Conservation (phyloP, 2,797 vertebrate genomes). For the Lagocephalus sceleratus region DNA sequence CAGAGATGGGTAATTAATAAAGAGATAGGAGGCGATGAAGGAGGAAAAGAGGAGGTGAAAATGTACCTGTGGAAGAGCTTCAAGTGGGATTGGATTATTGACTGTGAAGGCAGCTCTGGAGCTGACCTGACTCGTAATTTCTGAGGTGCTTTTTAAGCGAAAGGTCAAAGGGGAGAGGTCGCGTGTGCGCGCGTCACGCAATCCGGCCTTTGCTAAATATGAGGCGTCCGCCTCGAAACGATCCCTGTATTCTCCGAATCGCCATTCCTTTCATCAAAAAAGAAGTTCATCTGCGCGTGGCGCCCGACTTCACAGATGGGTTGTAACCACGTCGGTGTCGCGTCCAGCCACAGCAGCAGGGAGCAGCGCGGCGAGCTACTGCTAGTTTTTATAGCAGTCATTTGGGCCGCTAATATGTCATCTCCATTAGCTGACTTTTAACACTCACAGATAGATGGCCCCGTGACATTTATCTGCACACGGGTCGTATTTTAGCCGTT, state of each 20-base stretch:
- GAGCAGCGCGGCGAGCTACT: slow-evolving; percentile 49
- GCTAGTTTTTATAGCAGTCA: slow-evolving; percentile 71
- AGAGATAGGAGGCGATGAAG: slow-evolving; percentile 63
- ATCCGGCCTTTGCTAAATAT: slow-evolving; percentile 26
- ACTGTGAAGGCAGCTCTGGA: slow-evolving; percentile 29
- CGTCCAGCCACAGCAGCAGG: slow-evolving; percentile 34
- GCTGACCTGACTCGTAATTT: slow-evolving; percentile 30
- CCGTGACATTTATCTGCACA: slow-evolving; percentile 71
- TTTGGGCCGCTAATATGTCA: slow-evolving; percentile 75
- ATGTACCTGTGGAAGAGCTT: slow-evolving; percentile 58
- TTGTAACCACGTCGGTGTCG: slow-evolving; percentile 34
- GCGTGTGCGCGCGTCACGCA: slow-evolving; percentile 17
- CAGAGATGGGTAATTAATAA: slow-evolving; percentile 75
- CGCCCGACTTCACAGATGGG: slow-evolving; percentile 51
- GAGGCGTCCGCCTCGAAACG: slow-evolving; percentile 21
- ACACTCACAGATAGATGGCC: slow-evolving; percentile 68
- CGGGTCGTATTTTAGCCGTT: slow-evolving; percentile 66
- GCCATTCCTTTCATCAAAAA: slow-evolving; percentile 20
- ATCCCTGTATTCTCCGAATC: slow-evolving; percentile 14
- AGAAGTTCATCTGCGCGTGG: slow-evolving; percentile 44
- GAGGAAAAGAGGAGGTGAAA: slow-evolving; percentile 42
- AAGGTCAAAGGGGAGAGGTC: slow-evolving; percentile 60
- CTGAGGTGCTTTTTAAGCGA: slow-evolving; percentile 12
- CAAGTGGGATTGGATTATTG: slow-evolving; percentile 37
- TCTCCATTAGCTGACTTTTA: slow-evolving; percentile 74